Conservation (phyloP, 2,113 vertebrate species). For the Hypomesus transpacificus region DNA sequence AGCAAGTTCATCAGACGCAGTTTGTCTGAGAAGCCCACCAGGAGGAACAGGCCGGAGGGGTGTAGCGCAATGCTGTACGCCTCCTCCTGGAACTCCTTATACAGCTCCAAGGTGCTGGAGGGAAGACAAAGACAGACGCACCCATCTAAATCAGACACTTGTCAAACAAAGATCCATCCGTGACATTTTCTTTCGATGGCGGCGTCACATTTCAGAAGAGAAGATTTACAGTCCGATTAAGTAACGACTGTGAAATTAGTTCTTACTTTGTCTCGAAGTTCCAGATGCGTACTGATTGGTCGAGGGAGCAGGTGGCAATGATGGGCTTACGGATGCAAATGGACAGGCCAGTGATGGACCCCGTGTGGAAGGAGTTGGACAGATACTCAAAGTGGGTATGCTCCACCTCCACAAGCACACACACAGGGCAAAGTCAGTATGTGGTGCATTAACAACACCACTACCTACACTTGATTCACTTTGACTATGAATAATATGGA, state of each 20-base stretch:
- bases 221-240: not conserved
- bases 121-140: slow-evolving; percentile 6
- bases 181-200: not conserved
- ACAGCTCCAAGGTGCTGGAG: slow-evolving; percentile 82
- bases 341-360: slow-evolving; percentile 76
- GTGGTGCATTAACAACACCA: too few relatives aligned
- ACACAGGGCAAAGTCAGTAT: not conserved
- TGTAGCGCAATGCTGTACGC: slow-evolving; percentile 84
- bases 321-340: slow-evolving; percentile 80
- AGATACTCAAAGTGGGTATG: slow-evolving; percentile 74
- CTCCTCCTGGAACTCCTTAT: slow-evolving; percentile 86
- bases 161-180: too few relatives aligned
- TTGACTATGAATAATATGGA: too few relatives aligned
- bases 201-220: not conserved
- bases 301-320: slow-evolving; percentile 81
- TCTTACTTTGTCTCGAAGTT: slow-evolving; percentile 82
- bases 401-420: slow-evolving; percentile 61
- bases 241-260: not conserved
- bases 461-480: too few relatives aligned
- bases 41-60: slow-evolving; percentile 83
- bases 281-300: slow-evolving; percentile 85
- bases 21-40: slow-evolving; percentile 92
- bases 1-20: slow-evolving; percentile 87
- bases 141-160: not conserved
- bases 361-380: slow-evolving; percentile 75